Evolutionary conservation across 2,797 vertebrate genomes (phyloP).

Genomic region (Pelobates cultripes): DNA sequence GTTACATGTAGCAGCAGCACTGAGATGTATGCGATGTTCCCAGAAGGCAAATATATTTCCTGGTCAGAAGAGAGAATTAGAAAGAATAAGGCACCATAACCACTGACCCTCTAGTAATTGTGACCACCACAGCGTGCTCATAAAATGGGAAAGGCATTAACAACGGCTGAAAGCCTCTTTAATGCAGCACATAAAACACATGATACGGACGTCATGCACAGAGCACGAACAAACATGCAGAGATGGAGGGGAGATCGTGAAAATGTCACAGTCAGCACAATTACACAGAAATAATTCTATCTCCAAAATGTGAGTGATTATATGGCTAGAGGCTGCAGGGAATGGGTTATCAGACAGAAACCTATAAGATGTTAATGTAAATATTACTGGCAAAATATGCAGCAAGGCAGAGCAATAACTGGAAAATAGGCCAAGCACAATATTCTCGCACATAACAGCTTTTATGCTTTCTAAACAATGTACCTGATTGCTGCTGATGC

Average conservation of each 20-base stretch:
- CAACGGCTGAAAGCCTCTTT: neutral
- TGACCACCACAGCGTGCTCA: neutral
- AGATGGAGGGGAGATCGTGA: neutral
- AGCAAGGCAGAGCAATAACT: constrained; percentile 31
- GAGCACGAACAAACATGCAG: neutral
- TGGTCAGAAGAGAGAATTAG: neutral
- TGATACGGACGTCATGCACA: neutral
- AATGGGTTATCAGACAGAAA: constrained; percentile 22
- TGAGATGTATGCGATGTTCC: neutral
- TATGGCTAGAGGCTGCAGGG: constrained; percentile 26
- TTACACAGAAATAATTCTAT: constrained; percentile 7
- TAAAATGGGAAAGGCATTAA: neutral
- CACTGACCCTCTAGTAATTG: neutral
- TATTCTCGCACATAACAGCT: neutral
- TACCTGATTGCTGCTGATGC: neutral
- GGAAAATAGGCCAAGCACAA: constrained; percentile 29
- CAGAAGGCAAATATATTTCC: neutral
- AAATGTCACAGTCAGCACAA: constrained; percentile 17
- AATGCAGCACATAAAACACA: neutral
- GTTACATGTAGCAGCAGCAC: neutral
- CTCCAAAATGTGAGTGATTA: constrained; percentile 27
- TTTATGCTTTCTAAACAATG: neutral
- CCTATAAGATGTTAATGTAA: constrained; percentile 26
- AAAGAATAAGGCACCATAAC: neutral
- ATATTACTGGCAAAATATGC: constrained; percentile 32